phyloP scores from a whole-genome alignment of 2,113 vertebrate species.

The Thamnaconus septentrionalis region DNA sequence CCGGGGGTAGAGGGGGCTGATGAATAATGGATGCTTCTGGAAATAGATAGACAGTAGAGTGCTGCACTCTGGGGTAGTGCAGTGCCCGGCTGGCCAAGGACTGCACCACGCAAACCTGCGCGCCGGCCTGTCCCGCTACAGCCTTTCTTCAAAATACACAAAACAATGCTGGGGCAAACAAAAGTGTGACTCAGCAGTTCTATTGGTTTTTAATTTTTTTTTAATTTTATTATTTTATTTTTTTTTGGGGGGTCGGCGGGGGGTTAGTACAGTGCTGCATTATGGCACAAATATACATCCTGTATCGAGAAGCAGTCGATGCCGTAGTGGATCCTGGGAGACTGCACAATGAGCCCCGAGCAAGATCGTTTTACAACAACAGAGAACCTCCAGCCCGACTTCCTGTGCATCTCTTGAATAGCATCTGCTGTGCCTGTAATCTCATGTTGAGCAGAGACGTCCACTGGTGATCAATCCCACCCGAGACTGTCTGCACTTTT shows the following conservation, averaged over 20 bases:
- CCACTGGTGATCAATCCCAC: no score
- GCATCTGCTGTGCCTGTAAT: conserved; percentile 16
- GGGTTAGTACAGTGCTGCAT: not conserved
- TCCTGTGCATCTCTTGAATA: conserved; percentile 35
- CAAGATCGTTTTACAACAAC: conserved; percentile 46
- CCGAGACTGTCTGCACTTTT: no score
- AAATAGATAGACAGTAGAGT: conserved; percentile 68
- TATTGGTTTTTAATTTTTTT: no score
- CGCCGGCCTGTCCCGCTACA: not conserved
- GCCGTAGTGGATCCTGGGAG: conserved; percentile 15
- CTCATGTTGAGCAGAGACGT: no score
- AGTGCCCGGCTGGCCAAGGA: conserved; percentile 17
- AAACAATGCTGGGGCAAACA: not conserved
- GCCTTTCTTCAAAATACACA: no score
- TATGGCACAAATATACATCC: not conserved
- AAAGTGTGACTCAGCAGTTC: not conserved
- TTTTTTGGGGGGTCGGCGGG: no score
- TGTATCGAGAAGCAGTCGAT: not conserved
- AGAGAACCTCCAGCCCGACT: conserved; percentile 37
- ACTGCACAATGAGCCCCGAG: conserved; percentile 24
- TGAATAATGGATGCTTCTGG: conserved; percentile 78
- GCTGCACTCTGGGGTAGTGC: conserved; percentile 28
- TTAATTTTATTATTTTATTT: no score
- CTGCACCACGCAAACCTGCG: conserved; percentile 14
- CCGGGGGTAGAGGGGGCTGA: conserved; percentile 46